Conservation (phyloP, 1,140 invertebrate genomes). For the Nylanderia fulva region DNA sequence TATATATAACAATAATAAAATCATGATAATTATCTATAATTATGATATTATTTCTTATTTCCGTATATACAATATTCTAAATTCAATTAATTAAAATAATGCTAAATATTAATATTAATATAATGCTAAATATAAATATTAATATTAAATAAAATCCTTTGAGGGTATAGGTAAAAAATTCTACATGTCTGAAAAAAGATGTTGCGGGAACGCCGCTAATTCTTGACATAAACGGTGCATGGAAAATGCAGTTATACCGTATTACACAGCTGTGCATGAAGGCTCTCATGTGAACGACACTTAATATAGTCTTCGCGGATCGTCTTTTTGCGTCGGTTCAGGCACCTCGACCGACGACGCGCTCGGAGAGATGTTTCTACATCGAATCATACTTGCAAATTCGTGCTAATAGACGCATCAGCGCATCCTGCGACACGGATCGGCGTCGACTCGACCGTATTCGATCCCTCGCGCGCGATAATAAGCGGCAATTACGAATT, state of each 20-base stretch:
- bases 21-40: not conserved
- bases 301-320: slow-evolving; percentile 3
- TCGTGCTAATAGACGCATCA: slow-evolving; percentile 81
- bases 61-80: not conserved
- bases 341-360: slow-evolving; percentile 36
- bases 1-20: too few relatives aligned
- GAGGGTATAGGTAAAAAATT: not conserved
- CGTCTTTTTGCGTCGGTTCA: slow-evolving; percentile 32
- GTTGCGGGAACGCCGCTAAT: not conserved
- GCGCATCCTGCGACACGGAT: slow-evolving; percentile 79
- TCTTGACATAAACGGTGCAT: not conserved
- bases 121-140: not conserved
- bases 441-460: slow-evolving; percentile 67
- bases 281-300: slow-evolving; percentile 35
- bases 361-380: slow-evolving; percentile 65
- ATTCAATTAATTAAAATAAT: slow-evolving; percentile 19
- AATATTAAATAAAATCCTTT: not conserved
- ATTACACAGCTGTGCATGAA: not conserved
- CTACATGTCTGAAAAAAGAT: not conserved
- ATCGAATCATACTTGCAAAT: slow-evolving; percentile 83
- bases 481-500: slow-evolving; percentile 81
- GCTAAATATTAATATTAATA: not conserved
- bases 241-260: slow-evolving; percentile 6
- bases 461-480: slow-evolving; percentile 75
- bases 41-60: not conserved